Conservation (phyloP, 1,140 invertebrate genomes). For the Aphaenogaster floridana region DNA sequence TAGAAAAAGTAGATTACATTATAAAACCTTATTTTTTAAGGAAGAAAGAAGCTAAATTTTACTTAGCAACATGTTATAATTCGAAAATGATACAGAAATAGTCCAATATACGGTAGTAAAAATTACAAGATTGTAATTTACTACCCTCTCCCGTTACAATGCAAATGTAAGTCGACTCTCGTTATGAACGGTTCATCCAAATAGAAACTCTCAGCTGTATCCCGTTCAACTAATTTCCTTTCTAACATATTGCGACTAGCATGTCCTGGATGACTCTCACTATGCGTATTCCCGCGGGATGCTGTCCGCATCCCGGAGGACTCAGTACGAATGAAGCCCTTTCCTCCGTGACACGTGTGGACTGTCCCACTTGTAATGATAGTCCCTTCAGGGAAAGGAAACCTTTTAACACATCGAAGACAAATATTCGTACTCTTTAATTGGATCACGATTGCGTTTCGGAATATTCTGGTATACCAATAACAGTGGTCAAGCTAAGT, state of each 20-base stretch:
- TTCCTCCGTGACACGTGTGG: slow-evolving; percentile 41
- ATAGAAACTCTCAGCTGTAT: slow-evolving; percentile 12
- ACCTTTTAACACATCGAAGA: slow-evolving; percentile 21
- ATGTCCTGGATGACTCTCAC: slow-evolving; percentile 48
- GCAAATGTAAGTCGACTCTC: background rate
- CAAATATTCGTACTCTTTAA: slow-evolving; percentile 31
- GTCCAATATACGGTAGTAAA: background rate
- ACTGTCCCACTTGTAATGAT: slow-evolving; percentile 12
- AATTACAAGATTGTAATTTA: background rate
- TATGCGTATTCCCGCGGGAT: slow-evolving; percentile 64
- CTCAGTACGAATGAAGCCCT: slow-evolving; percentile 32
- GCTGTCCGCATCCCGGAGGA: background rate
- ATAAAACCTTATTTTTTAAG: background rate
- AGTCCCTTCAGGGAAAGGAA: slow-evolving; percentile 48
- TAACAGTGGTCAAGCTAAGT: background rate
- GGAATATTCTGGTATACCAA: background rate
- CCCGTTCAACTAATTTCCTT: slow-evolving; percentile 45
- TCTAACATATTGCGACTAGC: slow-evolving; percentile 61
- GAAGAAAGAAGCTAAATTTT: background rate
- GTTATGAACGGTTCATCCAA: background rate
- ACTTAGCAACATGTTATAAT: background rate
- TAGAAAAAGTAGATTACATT: background rate
- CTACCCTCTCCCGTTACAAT: background rate
- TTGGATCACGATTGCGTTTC: background rate
- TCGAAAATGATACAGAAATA: background rate